Evolutionary conservation across 2,888 invertebrate genomes (phyloP), one percentile per base, ranked within the genome.

Genomic region (Caenorhabditis angaria): DNA sequence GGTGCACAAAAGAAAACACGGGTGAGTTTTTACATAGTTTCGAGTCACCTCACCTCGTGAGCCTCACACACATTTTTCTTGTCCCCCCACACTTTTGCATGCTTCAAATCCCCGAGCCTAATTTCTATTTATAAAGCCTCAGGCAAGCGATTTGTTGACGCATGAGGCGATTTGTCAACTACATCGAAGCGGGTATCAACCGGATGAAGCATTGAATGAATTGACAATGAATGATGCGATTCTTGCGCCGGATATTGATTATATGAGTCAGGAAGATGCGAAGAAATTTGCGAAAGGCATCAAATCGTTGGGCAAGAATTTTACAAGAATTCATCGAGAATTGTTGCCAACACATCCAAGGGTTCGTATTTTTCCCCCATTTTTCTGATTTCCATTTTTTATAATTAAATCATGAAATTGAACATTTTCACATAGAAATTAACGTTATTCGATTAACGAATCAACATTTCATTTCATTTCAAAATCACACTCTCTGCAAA

Each of bases 261-360:
- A 81, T 65, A 83, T 86, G 81, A 82, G 79, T 20, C 72, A 72
- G 24, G 86, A 86, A 12, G 86, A 86, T 65, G 78, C 80, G 54
- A 86, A 86, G 57, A 77, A 76, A 83, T 99, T 99, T 91, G 95
- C 96, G 77, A 97, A 97, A 90, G 99, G 99, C 82, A 91, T 99
- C 83, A 91, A 97, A 80, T 95, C 95, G 89, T 95, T 95, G 90
- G 99, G 99, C 84, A 99, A 99, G 90, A 97, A 99, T 90, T 99
- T 99, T 90, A 95, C 95, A 90, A 93, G 95, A 87, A 99, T 99
- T 87, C 92, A 93, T 84, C 96, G 96, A 89, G 97, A 99, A 89
- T 91, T 97, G 82, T 90, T 99, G 83, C 95, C 97, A 65, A 94
- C 96, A 88, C 95, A 96, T 91, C 95, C 97, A 88, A 96, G 97